Percentiles rank a stretch among this genome's conserved stretches.
phyloP scores from a whole-genome alignment of 2,113 vertebrate genomes.

The Spea multiplicata region DNA sequence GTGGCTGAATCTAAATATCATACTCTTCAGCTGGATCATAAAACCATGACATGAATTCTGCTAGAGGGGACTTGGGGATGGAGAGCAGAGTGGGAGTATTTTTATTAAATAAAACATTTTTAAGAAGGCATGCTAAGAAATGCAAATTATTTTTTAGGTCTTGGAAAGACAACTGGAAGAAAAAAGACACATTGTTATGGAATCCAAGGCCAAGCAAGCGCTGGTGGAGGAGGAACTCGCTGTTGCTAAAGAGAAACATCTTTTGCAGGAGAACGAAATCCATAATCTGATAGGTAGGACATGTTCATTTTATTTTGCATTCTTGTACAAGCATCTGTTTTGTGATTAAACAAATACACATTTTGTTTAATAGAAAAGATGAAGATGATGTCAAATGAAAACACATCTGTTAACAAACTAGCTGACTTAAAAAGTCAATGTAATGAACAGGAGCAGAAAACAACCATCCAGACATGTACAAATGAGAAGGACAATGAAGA shows the following conservation, averaged over 20 bases:
- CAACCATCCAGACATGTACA: constrained; percentile 55
- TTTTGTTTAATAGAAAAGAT: constrained; percentile 56
- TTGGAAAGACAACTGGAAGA: constrained; percentile 78
- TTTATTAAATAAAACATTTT: too few species aligned
- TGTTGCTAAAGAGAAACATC: constrained; percentile 76
- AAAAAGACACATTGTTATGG: constrained; percentile 67
- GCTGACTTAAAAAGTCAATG: constrained; percentile 65
- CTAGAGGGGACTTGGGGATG: too few species aligned
- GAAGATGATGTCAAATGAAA: constrained; percentile 56
- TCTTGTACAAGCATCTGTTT: neutral
- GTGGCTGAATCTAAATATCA: too few species aligned
- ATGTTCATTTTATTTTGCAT: constrained; percentile 10
- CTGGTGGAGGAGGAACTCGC: constrained; percentile 77
- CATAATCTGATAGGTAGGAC: constrained; percentile 74
- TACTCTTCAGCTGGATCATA: too few species aligned
- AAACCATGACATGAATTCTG: too few species aligned
- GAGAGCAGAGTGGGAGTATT: too few species aligned
- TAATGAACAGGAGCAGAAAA: constrained; percentile 71
- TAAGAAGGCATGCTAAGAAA: too few species aligned
- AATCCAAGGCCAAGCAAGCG: constrained; percentile 70
- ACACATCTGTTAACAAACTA: constrained; percentile 62
- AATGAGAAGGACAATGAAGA: constrained; percentile 64
- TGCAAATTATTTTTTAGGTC: constrained; percentile 61
- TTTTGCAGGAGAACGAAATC: constrained; percentile 74
- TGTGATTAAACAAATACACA: constrained; percentile 52